phyloP scores from a whole-genome alignment of 2,797 vertebrate genomes.

The Neosilurus mollespiculum region DNA sequence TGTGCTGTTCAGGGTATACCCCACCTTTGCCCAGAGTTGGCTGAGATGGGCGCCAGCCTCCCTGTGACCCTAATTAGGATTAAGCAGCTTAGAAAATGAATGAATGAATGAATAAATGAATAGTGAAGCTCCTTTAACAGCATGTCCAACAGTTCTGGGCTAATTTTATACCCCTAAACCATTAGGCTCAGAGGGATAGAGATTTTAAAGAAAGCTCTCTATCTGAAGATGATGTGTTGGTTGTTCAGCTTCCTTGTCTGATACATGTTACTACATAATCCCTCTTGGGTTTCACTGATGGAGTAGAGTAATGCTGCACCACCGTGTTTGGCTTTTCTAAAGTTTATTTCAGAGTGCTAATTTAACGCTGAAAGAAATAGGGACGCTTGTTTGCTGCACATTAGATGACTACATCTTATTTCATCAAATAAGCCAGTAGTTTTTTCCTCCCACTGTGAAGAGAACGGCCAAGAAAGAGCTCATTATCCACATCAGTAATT shows the following conservation, averaged over 20 bases:
- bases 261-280: background rate
- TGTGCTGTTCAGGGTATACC: too few species aligned
- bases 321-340: background rate
- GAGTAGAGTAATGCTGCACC: background rate
- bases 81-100: too few species aligned
- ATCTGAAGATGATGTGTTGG: slow-evolving; percentile 1
- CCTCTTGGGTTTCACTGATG: slow-evolving; percentile 8
- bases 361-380: background rate
- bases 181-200: slow-evolving; percentile 3
- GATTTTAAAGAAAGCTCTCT: slow-evolving; percentile 13
- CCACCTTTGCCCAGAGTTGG: too few species aligned
- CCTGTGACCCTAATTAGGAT: too few species aligned
- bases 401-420: slow-evolving; percentile 6
- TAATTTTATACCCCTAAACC: background rate
- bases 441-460: slow-evolving; percentile 11
- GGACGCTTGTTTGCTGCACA: slow-evolving; percentile 25
- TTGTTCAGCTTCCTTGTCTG: background rate
- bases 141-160: background rate
- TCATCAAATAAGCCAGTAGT: slow-evolving; percentile 7
- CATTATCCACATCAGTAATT: slow-evolving; percentile 2
- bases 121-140: background rate
- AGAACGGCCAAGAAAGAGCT: slow-evolving; percentile 20
- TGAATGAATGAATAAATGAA: too few species aligned
- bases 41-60: too few species aligned
- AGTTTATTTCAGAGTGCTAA: slow-evolving; percentile 9